Evolutionary conservation across 2,113 vertebrate genomes (phyloP).

Genomic region (Petrocephalus microphthalmus): DNA sequence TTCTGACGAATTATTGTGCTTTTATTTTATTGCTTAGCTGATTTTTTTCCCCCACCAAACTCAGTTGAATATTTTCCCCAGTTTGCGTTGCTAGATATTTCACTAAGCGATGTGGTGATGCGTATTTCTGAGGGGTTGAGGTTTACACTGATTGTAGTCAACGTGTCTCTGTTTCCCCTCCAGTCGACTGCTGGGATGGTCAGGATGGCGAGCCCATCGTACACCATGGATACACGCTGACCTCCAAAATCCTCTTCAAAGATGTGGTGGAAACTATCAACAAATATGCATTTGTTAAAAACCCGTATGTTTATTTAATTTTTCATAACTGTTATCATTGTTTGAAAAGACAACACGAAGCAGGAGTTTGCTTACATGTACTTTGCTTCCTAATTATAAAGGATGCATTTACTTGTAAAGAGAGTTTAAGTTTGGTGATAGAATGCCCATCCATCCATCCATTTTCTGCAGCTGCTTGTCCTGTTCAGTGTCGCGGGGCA

Average conservation of each 20-base stretch:
- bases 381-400: background rate
- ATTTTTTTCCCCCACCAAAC: background rate
- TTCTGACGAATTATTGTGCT: background rate
- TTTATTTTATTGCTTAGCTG: background rate
- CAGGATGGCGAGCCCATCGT: conserved; percentile 91
- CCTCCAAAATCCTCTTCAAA: conserved; percentile 96
- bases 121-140: background rate
- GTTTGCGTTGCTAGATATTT: background rate
- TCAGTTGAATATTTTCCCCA: background rate
- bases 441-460: too few species aligned
- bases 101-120: background rate
- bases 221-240: conserved; percentile 92
- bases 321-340: background rate
- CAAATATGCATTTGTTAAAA: conserved; percentile 89
- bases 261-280: conserved; percentile 97
- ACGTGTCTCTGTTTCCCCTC: background rate
- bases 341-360: background rate
- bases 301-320: conserved; percentile 68
- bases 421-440: background rate
- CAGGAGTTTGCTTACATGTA: background rate
- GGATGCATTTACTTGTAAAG: background rate
- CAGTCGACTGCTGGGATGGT: conserved; percentile 98
- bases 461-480: too few species aligned
- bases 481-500: too few species aligned
- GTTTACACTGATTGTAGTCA: background rate